Base-by-base conservation (phyloP, 2,113 vertebrate species). In the Chloebia gouldiae region DNA sequence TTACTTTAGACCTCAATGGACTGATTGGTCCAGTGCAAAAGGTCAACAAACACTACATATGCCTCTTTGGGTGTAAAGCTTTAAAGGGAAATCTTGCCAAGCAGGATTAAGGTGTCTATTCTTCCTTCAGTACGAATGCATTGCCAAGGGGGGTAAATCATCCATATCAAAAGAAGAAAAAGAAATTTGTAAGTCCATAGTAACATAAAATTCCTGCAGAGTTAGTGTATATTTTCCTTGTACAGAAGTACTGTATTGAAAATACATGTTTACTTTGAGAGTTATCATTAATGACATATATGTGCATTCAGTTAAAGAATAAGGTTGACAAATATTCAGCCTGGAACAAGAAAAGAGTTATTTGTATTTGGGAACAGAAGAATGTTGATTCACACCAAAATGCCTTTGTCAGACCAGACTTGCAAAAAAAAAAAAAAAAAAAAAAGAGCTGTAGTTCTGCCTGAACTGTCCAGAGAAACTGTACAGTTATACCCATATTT, bases 21-120 rank as follows among this genome's bases (percentile, higher is more conserved):
- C 39, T 93, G 76, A 96, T 45, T 86, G 81, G 71, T 86, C 75
- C 94, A 66, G 90, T 97, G 90, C 86, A 91, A 95, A 97, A 96
- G 91, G 92, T 97, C 95, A 96, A 65, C 88, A 92, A 90, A 92
- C 88, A 93, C 94, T 88, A 65, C 64, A 87, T 39, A 88, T 93
- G 92, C 72, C 79, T 95, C 72, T 63, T 44, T 95, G 64, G 61
- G 75, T 94, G 77, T 59, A 78, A 96, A 96, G 75, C 27, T 93
- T 61, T 64, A 76, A 94, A 75, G 64, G n/a, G 40, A 96, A 95
- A 92, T 70, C 75, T 92, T 94, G 42, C 86, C 53, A 90, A 88
- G 68, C 33, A 88, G 76, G 81, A 83, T 88, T 96, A 96, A 72
- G 57, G 76, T 91, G 64, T 73, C 77, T 93, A 25, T 95, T 96